Conservation (phyloP, 2,888 invertebrate species). For the Diaprepes abbreviatus region DNA sequence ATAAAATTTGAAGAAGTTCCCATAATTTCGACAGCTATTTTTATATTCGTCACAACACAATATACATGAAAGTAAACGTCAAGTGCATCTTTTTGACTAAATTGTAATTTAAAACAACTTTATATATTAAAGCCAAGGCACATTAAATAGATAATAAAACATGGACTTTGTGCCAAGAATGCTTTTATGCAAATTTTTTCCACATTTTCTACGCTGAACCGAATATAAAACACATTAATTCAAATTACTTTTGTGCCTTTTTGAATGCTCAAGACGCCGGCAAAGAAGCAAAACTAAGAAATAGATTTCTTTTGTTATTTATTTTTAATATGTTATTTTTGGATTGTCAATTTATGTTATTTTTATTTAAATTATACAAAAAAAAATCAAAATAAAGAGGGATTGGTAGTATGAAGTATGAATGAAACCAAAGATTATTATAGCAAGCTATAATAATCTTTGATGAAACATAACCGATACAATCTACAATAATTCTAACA, state of each 20-base stretch:
- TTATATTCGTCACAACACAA: neutral
- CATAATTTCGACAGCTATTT: neutral
- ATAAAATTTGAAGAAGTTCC: neutral
- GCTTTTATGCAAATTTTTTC: constrained; percentile 42
- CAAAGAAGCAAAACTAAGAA: constrained; percentile 15
- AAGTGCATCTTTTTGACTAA: constrained; percentile 24
- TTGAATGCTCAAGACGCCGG: constrained; percentile 17
- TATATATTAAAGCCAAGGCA: constrained; percentile 23
- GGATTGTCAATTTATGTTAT: neutral
- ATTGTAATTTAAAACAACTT: constrained; percentile 24
- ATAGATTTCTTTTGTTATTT: neutral
- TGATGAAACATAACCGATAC: too few species aligned
- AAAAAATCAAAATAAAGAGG: too few species aligned
- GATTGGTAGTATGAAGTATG: too few species aligned
- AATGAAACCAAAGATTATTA: too few species aligned
- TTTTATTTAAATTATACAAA: neutral
- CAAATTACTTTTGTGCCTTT: constrained; percentile 29
- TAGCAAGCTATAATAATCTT: too few species aligned
- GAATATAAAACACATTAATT: constrained; percentile 35
- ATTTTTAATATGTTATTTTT: neutral
- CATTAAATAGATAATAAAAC: constrained; percentile 42
- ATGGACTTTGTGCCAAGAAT: constrained; percentile 44
- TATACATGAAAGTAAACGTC: neutral
- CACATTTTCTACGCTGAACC: constrained; percentile 23
- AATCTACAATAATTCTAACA: too few species aligned